phyloP scores from a whole-genome alignment of 2,113 vertebrate species.

The Mus spicilegus region DNA sequence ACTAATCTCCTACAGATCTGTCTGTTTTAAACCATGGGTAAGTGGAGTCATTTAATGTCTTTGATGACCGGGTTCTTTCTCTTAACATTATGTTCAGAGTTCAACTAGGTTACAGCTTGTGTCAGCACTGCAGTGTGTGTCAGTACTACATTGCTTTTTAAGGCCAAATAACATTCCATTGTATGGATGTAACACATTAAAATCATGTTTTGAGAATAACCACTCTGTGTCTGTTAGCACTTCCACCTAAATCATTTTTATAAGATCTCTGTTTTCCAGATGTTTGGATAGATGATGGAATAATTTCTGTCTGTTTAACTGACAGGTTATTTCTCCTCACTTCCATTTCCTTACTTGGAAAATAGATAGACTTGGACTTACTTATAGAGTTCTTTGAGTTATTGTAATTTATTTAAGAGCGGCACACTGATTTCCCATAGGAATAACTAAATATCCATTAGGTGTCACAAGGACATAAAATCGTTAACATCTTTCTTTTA shows the following conservation, averaged over 20 bases:
- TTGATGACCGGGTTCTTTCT: neutral
- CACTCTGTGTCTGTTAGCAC: neutral
- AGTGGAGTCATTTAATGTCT: neutral
- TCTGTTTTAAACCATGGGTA: neutral
- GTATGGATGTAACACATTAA: neutral
- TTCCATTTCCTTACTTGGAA: conserved; percentile 2
- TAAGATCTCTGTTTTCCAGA: neutral
- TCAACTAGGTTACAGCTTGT: neutral
- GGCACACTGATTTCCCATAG: neutral
- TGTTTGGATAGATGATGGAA: neutral
- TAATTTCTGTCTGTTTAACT: neutral
- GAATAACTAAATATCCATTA: conserved; percentile 43
- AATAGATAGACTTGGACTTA: neutral
- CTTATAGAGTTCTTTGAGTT: neutral
- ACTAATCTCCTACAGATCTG: neutral
- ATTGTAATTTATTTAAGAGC: conserved; percentile 35
- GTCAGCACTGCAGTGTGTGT: neutral
- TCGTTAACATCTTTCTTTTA: conserved; percentile 33
- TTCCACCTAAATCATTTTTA: neutral
- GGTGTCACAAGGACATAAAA: conserved; percentile 30
- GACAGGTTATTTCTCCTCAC: neutral
- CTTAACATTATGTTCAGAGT: neutral
- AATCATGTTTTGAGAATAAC: conserved; percentile 27
- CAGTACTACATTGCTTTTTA: neutral
- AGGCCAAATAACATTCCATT: neutral